These are phyloP conservation scores for Thrips palmi DNA, from an alignment of 1,140 invertebrate species.

Conservation along the genomic window DNA sequence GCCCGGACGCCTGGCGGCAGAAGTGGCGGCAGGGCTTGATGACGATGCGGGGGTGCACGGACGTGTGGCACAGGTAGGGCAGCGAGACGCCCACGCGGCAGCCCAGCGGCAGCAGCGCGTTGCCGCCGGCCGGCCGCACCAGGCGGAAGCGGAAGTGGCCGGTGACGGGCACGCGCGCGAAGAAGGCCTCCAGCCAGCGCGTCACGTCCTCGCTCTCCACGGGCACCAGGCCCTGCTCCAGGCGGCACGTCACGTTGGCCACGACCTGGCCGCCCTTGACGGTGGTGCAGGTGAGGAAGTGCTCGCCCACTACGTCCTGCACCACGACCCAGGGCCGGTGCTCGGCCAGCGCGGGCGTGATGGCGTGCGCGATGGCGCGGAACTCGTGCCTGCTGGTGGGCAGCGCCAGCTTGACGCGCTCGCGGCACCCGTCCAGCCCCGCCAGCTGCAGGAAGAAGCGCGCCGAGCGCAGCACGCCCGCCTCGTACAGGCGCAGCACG, in stretches of 20 bases:
- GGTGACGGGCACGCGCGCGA: slow-evolving; percentile 40
- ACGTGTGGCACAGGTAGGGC: slow-evolving; percentile 55
- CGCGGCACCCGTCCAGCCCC: slow-evolving; percentile 46
- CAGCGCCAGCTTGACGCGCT: slow-evolving; percentile 42
- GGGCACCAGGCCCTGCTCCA: slow-evolving; percentile 46
- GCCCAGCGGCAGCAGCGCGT: slow-evolving; percentile 35
- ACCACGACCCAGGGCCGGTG: slow-evolving; percentile 58
- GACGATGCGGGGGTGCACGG: slow-evolving; percentile 38
- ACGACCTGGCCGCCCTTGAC: slow-evolving; percentile 52
- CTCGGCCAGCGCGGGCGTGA: slow-evolving; percentile 40
- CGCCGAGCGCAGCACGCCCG: slow-evolving; percentile 36
- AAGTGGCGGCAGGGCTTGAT: slow-evolving; percentile 41
- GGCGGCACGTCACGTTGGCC: slow-evolving; percentile 55
- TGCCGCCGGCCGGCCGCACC: slow-evolving; percentile 23
- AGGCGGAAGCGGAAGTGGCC: slow-evolving; percentile 59
- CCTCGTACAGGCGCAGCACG: slow-evolving; percentile 45
- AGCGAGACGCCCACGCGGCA: slow-evolving; percentile 53
- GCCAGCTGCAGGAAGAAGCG: slow-evolving; percentile 49
- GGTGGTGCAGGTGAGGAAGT: slow-evolving; percentile 59
- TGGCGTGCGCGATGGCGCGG: slow-evolving; percentile 26
- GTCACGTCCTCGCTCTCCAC: slow-evolving; percentile 44
- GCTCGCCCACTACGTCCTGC: slow-evolving; percentile 48
- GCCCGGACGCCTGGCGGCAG: slow-evolving; percentile 30
- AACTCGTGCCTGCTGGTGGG: slow-evolving; percentile 38
- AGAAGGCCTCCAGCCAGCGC: slow-evolving; percentile 50